Percentiles rank a stretch among this genome's conserved stretches.
phyloP scores from a whole-genome alignment of 2,888 invertebrate genomes.

The Capitulum mitella region DNA sequence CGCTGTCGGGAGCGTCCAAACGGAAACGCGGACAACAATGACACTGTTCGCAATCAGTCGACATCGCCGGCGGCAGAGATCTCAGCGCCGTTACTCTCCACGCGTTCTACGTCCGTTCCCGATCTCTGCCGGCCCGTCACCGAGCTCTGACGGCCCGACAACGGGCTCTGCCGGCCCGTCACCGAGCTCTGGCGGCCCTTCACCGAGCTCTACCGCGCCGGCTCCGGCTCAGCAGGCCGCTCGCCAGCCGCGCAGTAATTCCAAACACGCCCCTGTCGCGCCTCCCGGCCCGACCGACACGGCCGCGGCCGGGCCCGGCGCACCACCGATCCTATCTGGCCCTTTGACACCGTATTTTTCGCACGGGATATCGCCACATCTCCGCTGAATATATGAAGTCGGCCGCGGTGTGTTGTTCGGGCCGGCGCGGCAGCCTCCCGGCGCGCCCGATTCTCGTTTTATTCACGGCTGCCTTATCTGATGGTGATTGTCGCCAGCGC shows the following conservation, averaged over 20 bases:
- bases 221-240: too few relatives aligned
- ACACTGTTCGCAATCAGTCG: too few relatives aligned
- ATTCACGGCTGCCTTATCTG: neutral
- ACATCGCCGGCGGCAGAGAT: too few relatives aligned
- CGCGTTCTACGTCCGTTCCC: too few relatives aligned
- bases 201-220: too few relatives aligned
- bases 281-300: neutral
- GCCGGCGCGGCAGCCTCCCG: neutral
- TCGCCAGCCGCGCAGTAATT: neutral
- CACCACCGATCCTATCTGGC: neutral
- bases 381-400: conserved; percentile 13
- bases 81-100: too few relatives aligned
- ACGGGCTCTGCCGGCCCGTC: too few relatives aligned
- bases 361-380: conserved; percentile 4
- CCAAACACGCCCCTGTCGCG: neutral
- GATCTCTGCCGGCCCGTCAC: too few relatives aligned
- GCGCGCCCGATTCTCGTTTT: neutral
- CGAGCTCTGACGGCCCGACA: too few relatives aligned
- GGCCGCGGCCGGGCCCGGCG: neutral
- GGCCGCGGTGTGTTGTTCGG: neutral
- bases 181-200: too few relatives aligned
- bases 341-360: conserved; percentile 9
- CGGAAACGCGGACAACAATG: too few relatives aligned
- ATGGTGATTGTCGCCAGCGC: neutral
- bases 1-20: too few relatives aligned